Evolutionary conservation across 2,113 vertebrate genomes (phyloP), one percentile per base, ranked within the genome.

Genomic region (Peromyscus leucopus): DNA sequence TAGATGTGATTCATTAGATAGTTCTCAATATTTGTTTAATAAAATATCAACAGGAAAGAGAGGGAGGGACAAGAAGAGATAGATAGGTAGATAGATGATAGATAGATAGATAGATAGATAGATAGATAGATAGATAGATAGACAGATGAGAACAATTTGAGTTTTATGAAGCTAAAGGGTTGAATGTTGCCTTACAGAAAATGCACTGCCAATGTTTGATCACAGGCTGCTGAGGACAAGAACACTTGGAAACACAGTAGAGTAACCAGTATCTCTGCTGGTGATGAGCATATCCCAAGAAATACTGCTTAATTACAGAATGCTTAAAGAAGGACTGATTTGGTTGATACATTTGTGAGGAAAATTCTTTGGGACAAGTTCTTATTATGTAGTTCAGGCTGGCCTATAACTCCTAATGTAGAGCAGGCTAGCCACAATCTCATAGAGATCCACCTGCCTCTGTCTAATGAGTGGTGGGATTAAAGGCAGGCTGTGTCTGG

Each of bases 191-290:
- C 26, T 71, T 7, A 59, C 17, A 24, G 79, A 42, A 31, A 74
- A 95, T 39, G 26, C 65, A 63, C 2, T 33, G 31, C 17, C 12
- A 31, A 0, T 42, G 76, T 48, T 75, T 31, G 7, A 59, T 39
- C 7, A 46, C 1, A 0, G 83, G 46, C 7, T n/a, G 24, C n/a
- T 2, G 2, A 31, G 7, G 61, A 82, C n/a, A 79, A 72, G 46
- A 17, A 71, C 8, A 2, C 2, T 0, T 9, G 17, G 13, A 5
- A 46, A 21, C 31, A 15, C 2, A 59, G 55, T 39, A 36, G 31
- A 65, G 46, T 5, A 17, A 51, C 36, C 2, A 42, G 3, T 10
- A 10, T 13, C 1, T 57, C n/a, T 33, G 6, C 0, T 24, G 24
- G 51, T 57, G 7, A 11, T 39, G 1, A 51, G 5, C 8, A 12